Evolutionary conservation across 2,113 vertebrate species (phyloP).

Genomic region (Setophaga petechia): DNA sequence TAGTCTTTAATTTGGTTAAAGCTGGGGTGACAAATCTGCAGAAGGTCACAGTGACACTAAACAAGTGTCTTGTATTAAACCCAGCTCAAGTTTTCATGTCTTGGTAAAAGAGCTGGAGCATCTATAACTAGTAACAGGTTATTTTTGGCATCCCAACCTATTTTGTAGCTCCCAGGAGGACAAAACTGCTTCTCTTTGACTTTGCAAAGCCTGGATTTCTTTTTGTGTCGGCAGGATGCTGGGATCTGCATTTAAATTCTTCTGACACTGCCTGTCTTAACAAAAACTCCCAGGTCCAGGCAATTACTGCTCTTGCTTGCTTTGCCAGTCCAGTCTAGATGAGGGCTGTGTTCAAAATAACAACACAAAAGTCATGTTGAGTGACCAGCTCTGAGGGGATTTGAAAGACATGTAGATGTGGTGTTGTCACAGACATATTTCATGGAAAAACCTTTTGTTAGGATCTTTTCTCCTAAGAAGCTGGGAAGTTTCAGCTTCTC

Average conservation of each 20-base stretch:
- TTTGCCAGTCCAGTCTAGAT: not conserved
- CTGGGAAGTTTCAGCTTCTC: too few species aligned
- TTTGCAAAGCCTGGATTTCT: conserved; percentile 58
- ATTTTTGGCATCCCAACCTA: conserved; percentile 71
- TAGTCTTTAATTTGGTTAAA: not conserved
- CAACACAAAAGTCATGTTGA: not conserved
- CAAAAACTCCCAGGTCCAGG: not conserved
- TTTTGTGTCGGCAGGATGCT: conserved; percentile 15
- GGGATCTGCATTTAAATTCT: conserved; percentile 39
- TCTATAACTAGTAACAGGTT: conserved; percentile 61
- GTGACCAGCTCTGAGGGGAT: not conserved
- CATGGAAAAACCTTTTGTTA: too few species aligned
- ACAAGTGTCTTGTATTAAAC: conserved; percentile 18
- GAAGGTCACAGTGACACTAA: conserved; percentile 59
- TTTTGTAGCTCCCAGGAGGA: conserved; percentile 61
- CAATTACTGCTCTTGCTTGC: not conserved
- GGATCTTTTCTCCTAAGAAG: too few species aligned
- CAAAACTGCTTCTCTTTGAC: conserved; percentile 50
- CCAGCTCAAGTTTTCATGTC: conserved; percentile 24
- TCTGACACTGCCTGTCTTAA: not conserved
- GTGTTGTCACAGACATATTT: too few species aligned
- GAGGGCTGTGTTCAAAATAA: not conserved
- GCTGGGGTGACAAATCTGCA: not conserved
- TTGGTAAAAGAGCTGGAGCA: conserved; percentile 21
- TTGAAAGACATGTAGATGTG: not conserved